Percentiles rank a stretch among this genome's conserved stretches.
Conservation (phyloP, 2,888 invertebrate species). For the Notocelia uddmanniana region DNA sequence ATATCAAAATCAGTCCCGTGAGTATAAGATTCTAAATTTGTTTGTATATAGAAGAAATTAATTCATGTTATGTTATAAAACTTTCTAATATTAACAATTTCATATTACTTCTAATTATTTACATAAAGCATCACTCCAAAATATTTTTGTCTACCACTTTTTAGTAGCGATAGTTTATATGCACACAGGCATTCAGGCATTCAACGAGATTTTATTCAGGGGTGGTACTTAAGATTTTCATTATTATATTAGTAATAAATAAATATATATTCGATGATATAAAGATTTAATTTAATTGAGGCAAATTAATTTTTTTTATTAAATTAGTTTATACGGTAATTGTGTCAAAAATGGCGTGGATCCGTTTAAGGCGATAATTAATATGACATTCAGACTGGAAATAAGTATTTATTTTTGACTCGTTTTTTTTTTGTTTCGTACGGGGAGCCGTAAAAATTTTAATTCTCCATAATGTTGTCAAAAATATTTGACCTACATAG, state of each 20-base stretch:
- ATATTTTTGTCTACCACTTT: constrained; percentile 68
- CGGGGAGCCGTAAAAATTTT: too few species aligned
- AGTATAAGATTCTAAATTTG: constrained; percentile 36
- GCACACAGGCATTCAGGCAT: background rate
- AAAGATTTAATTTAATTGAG: background rate
- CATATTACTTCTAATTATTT: constrained; percentile 72
- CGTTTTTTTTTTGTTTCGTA: too few species aligned
- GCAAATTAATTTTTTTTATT: background rate
- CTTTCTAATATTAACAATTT: constrained; percentile 75
- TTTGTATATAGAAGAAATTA: constrained; percentile 46
- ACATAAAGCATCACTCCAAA: constrained; percentile 76
- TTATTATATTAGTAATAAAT: constrained; percentile 6
- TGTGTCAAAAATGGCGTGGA: too few species aligned
- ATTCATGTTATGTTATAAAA: constrained; percentile 61
- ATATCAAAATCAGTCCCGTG: constrained; percentile 32
- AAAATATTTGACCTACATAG: too few species aligned
- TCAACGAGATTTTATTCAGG: constrained; percentile 10
- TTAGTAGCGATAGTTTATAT: constrained; percentile 52
- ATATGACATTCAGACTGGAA: too few species aligned
- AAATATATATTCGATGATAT: constrained; percentile 9
- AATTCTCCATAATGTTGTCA: too few species aligned
- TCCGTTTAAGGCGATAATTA: too few species aligned
- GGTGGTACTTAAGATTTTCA: background rate
- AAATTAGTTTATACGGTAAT: too few species aligned
- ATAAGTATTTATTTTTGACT: too few species aligned